Evolutionary conservation across 2,113 vertebrate species (phyloP), one percentile per base, ranked within the genome.

Genomic region (Numenius arquata): DNA sequence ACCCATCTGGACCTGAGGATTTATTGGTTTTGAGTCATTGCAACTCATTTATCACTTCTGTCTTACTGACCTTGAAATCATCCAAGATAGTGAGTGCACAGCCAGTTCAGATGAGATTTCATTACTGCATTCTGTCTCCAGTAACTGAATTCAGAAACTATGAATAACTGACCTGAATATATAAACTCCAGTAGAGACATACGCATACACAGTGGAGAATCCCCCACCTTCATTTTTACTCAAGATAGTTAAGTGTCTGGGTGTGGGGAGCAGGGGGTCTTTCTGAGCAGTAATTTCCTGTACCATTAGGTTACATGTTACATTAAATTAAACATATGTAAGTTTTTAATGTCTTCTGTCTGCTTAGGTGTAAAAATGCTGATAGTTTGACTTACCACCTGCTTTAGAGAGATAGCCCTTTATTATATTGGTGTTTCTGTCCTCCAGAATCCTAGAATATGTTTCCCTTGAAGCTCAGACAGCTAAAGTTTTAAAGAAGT

Each of bases 11-110:
- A 95, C 48, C 20, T 83, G 52, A 91, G 61, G 52, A 95, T 97
- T 96, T 97, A 90, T 93, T 97, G 89, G 74, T 61, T 94, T 93
- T 97, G 93, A 93, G 68, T 95, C 85, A 89, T 32, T 66, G 89
- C 94, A 92, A 89, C 86, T 91, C 84, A 91, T 97, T 95, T 96
- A 95, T 95, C 91, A 93, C 70, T 89, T 97, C 56, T 92, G 92
- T 90, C 65, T 96, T 84, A 68, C 67, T 95, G 93, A 95, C 50
- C 73, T 52, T 85, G 61, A 85, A 92, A 71, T 92, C 47, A 81
- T 67, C 47, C 59, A 72, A 82, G 45, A 45, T 32, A 88, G 85
- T 32, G 75, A 81, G 32, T 67, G 29, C 66, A 70, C 47, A 75
- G 83, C 58, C 93, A 93, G 45, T 70, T 88, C 62, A 81, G 61